Conservation (phyloP, 2,797 vertebrate genomes). For the Galagoides demidoff region DNA sequence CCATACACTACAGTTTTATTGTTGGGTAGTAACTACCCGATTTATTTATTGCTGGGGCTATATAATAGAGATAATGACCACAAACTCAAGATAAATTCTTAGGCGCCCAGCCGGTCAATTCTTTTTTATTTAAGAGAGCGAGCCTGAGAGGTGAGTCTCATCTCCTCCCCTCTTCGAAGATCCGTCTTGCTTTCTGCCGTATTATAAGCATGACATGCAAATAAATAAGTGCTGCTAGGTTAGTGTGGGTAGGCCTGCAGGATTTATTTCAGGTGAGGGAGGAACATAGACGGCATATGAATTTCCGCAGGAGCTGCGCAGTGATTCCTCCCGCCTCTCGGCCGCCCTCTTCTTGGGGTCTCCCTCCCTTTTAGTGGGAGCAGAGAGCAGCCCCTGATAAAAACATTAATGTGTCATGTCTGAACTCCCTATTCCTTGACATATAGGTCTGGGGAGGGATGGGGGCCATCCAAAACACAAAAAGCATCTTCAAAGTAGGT, state of each 20-base stretch:
- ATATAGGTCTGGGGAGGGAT: conserved; percentile 63
- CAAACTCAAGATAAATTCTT: conserved; percentile 87
- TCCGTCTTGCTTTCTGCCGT: conserved; percentile 85
- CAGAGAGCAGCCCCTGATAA: conserved; percentile 67
- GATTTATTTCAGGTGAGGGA: conserved; percentile 82
- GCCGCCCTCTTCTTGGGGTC: conserved; percentile 30
- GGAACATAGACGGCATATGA: conserved; percentile 75
- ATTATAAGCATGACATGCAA: conserved; percentile 86
- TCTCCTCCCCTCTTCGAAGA: conserved; percentile 80
- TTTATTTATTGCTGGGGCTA: conserved; percentile 86
- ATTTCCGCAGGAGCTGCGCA: conserved; percentile 75
- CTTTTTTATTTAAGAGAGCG: conserved; percentile 86
- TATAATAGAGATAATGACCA: conserved; percentile 87
- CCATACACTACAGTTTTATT: conserved; percentile 85
- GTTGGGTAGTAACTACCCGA: conserved; percentile 83
- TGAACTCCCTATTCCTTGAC: conserved; percentile 79
- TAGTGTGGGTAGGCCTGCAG: conserved; percentile 75
- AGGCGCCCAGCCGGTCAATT: conserved; percentile 84
- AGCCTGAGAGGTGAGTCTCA: conserved; percentile 83
- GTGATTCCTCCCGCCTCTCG: conserved; percentile 39
- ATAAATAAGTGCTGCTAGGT: conserved; percentile 79
- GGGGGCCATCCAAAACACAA: conserved; percentile 50
- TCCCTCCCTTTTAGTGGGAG: conserved; percentile 62
- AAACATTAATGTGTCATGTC: conserved; percentile 78
- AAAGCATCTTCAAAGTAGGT: conserved; percentile 55